Base-by-base conservation (phyloP, 64 coral and sea anemone species). In the Acropora yongei region DNA sequence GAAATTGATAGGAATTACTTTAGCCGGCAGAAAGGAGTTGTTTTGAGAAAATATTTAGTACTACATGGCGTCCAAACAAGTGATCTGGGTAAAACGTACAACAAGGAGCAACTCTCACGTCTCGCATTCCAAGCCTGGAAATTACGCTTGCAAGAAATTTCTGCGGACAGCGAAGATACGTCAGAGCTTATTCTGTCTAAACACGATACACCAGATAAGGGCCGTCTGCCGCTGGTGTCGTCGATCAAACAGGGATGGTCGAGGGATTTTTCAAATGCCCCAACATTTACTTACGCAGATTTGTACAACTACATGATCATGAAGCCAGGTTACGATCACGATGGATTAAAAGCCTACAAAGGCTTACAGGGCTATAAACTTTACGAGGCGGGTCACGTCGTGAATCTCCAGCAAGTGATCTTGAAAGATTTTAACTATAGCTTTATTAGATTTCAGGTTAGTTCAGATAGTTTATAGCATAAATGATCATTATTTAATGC, bases 351-450 rank as follows among this genome's bases (percentile, higher is more conserved):
- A 78, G 76, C 76, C 46, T 78, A 78, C 44, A 78, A 78, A 78
- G 76, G 45, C 76, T 78, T 49, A 78, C 76, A 78, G 76, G 42
- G 76, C 76, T 78, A 78, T 78, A 78, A 78, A 50, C 76, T 78
- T 49, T 78, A 78, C 76, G 44, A 78, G 76, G 76, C 76, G 18
- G 46, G 76, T 16, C 76, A 78, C 43, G 2, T 49, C 4, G 8
- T 78, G 76, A 78, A 49, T 78, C 76, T 78, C 76, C 46, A 78
- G 76, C 44, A 49, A 14, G 47, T 78, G 76, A 45, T 18, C 44
- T 4, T 51, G 49, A 49, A 47, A 78, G 8, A 78, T 78, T 78
- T 78, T 5, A 78, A 78, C 76, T 78, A 78, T 18, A 78, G 76
- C 76, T 78, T 48, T 78, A 45, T 78, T 78, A 78, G 76, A 67